Evolutionary conservation across 1,140 invertebrate species (phyloP).

Genomic region (Gonatopus flavifemur): DNA sequence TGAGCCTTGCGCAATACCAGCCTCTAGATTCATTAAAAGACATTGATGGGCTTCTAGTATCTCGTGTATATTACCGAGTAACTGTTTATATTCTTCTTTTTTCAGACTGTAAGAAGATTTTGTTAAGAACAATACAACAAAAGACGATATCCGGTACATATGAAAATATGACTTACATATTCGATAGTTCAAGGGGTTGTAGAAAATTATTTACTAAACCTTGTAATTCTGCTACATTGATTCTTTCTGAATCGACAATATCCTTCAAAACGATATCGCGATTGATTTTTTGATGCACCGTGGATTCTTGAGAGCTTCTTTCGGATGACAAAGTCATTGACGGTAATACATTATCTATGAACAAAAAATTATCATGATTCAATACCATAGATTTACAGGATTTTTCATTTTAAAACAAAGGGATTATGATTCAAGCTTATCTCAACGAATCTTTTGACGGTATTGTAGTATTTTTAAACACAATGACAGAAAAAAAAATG

Average conservation of each 20-base stretch:
- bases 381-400: neutral
- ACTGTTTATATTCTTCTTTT: slow-evolving; percentile 80
- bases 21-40: slow-evolving; percentile 76
- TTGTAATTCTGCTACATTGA: slow-evolving; percentile 86
- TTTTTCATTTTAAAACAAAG: too few relatives aligned
- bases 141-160: too few relatives aligned
- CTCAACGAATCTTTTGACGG: too few relatives aligned
- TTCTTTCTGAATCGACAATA: slow-evolving; percentile 88
- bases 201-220: slow-evolving; percentile 82
- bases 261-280: slow-evolving; percentile 86
- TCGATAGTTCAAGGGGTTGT: slow-evolving; percentile 77
- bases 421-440: too few relatives aligned
- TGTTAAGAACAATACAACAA: neutral
- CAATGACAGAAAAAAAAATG: neutral
- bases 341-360: slow-evolving; percentile 12
- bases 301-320: slow-evolving; percentile 58
- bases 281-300: slow-evolving; percentile 67
- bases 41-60: slow-evolving; percentile 81
- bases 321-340: slow-evolving; percentile 59
- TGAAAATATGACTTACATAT: slow-evolving; percentile 88
- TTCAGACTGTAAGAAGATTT: slow-evolving; percentile 65
- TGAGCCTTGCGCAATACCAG: slow-evolving; percentile 67
- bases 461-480: too few relatives aligned
- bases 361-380: neutral
- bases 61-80: slow-evolving; percentile 87